Evolutionary conservation across 2,797 vertebrate genomes (phyloP).

Genomic region (Heliangelus exortis): DNA sequence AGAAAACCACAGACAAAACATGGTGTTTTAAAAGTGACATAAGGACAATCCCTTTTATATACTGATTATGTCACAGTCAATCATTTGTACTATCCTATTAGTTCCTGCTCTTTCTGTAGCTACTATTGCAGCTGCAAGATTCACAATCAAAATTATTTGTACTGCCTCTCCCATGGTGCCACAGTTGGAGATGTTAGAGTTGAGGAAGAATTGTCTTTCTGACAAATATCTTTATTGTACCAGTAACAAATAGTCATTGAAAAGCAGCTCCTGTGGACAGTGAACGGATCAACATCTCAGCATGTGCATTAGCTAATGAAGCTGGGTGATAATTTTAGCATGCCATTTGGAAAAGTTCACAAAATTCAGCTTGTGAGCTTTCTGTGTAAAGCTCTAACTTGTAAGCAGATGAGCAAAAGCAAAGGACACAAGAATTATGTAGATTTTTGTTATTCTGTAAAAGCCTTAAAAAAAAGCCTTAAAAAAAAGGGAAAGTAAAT

Average conservation of each 20-base stretch:
- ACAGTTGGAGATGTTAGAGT: background rate
- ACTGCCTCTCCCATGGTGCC: background rate
- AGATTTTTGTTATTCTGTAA: background rate
- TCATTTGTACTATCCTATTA: background rate
- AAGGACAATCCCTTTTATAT: background rate
- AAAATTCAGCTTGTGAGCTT: background rate
- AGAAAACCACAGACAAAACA: background rate
- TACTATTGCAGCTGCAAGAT: background rate
- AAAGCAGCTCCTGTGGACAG: background rate
- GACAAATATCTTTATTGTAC: background rate
- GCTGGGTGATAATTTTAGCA: background rate
- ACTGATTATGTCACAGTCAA: background rate
- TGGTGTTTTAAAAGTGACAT: background rate
- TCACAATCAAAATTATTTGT: background rate
- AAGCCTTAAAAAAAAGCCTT: background rate
- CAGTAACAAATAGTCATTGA: background rate
- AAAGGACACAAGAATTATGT: background rate
- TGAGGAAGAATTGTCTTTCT: background rate
- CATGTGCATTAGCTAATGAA: slow-evolving; percentile 25
- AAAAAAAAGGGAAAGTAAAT: background rate
- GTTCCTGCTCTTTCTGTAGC: background rate
- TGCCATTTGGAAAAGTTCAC: background rate
- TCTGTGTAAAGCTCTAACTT: background rate
- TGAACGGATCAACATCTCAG: background rate
- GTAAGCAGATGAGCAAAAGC: background rate